Percentiles rank a stretch among this genome's conserved stretches.
phyloP scores from a whole-genome alignment of 2,888 invertebrate species.

The Archaeoteleia sp. region DNA sequence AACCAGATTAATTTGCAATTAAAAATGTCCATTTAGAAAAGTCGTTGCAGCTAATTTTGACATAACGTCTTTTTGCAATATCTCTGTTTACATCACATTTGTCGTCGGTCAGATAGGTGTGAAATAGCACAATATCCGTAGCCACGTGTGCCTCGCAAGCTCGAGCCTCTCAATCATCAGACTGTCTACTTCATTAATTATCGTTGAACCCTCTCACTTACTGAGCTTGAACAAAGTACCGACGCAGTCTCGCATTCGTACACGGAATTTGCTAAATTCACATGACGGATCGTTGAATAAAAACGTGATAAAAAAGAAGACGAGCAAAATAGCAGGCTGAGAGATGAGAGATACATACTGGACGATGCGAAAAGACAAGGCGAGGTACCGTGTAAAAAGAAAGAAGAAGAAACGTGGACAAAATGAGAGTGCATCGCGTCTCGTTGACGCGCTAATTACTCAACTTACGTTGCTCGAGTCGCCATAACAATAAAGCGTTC shows the following conservation, averaged over 20 bases:
- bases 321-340: constrained; percentile 5
- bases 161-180: constrained; percentile 10
- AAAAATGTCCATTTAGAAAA: too few relatives aligned
- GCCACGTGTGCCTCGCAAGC: too few relatives aligned
- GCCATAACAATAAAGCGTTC: constrained; percentile 4
- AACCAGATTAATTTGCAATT: too few relatives aligned
- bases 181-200: constrained; percentile 39
- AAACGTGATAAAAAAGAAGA: constrained; percentile 1
- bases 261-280: constrained; percentile 22
- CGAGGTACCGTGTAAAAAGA: not conserved
- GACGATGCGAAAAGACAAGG: not conserved
- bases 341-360: not conserved
- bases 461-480: constrained; percentile 1
- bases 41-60: too few relatives aligned
- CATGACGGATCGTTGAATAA: constrained; percentile 17
- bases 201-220: not conserved
- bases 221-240: constrained; percentile 8
- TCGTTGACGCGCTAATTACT: constrained; percentile 9
- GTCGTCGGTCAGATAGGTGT: too few relatives aligned
- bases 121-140: too few relatives aligned
- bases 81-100: too few relatives aligned
- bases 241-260: not conserved
- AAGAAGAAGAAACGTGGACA: constrained; percentile 3
- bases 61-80: too few relatives aligned
- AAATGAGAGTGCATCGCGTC: not conserved